Conservation (phyloP, 2,113 vertebrate genomes). For the Anarrhichthys ocellatus region DNA sequence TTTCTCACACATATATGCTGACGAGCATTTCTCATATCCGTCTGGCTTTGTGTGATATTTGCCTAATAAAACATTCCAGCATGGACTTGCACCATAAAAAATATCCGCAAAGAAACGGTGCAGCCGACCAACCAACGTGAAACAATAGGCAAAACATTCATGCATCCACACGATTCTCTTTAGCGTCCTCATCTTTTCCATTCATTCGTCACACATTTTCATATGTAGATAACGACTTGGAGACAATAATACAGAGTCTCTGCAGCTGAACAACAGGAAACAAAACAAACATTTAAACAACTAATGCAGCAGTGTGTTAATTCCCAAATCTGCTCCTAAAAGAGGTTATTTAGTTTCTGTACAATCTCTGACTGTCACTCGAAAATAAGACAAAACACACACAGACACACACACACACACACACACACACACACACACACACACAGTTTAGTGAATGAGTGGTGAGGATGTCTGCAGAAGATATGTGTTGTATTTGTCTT, state of each 20-base stretch:
- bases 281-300: not conserved
- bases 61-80: not conserved
- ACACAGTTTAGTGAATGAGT: not conserved
- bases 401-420: constrained; percentile 10
- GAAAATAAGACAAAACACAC: constrained; percentile 7
- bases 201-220: not conserved
- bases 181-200: not conserved
- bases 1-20: no score
- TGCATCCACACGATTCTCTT: not conserved
- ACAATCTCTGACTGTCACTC: not conserved
- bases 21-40: not conserved
- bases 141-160: not conserved
- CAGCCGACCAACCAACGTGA: not conserved
- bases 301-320: not conserved
- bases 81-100: not conserved
- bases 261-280: constrained; percentile 7
- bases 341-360: not conserved
- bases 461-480: constrained; percentile 32
- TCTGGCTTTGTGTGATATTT: not conserved
- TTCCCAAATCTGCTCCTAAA: not conserved
- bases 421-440: constrained; percentile 15
- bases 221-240: not conserved
- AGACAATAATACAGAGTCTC: not conserved
- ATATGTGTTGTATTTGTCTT: constrained; percentile 47
- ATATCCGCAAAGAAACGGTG: not conserved